These are phyloP conservation scores for Colius striatus DNA, from an alignment of 2,113 vertebrate species.

Conservation along the genomic window DNA sequence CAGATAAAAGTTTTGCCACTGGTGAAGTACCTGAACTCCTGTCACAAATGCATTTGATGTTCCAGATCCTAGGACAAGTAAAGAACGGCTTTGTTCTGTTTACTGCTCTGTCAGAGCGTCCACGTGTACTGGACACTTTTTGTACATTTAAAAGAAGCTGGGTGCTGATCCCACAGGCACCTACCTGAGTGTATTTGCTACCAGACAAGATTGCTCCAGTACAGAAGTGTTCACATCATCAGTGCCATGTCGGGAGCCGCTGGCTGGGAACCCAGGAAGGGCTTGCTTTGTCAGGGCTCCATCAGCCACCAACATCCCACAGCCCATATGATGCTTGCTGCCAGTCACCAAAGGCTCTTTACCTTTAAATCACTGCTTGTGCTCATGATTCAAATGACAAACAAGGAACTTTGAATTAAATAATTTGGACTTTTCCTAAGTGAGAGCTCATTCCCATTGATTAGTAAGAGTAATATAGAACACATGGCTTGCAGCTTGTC, in stretches of 20 bases:
- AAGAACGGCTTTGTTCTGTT: not conserved
- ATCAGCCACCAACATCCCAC: not conserved
- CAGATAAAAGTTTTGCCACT: not conserved
- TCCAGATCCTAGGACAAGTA: not conserved
- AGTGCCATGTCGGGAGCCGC: not conserved
- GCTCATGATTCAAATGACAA: constrained; percentile 1
- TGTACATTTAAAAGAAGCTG: fast-evolving
- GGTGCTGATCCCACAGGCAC: not conserved
- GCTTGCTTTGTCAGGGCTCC: fast-evolving
- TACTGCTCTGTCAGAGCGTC: fast-evolving
- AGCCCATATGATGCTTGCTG: not conserved
- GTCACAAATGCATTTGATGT: not conserved
- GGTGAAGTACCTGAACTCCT: not conserved
- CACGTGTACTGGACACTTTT: fast-evolving
- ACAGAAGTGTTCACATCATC: not conserved
- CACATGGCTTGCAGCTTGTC: constrained; percentile 1
- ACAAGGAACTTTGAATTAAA: constrained; percentile 36
- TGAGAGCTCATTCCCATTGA: constrained; percentile 6
- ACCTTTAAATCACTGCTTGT: constrained; percentile 19
- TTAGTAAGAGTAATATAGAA: not conserved
- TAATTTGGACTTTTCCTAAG: constrained; percentile 34
- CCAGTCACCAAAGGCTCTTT: not conserved
- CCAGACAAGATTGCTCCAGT: not conserved
- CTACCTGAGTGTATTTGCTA: not conserved
- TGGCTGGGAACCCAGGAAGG: not conserved